phyloP scores from a whole-genome alignment of 1,140 invertebrate species.

The Euglossa dilemma region DNA sequence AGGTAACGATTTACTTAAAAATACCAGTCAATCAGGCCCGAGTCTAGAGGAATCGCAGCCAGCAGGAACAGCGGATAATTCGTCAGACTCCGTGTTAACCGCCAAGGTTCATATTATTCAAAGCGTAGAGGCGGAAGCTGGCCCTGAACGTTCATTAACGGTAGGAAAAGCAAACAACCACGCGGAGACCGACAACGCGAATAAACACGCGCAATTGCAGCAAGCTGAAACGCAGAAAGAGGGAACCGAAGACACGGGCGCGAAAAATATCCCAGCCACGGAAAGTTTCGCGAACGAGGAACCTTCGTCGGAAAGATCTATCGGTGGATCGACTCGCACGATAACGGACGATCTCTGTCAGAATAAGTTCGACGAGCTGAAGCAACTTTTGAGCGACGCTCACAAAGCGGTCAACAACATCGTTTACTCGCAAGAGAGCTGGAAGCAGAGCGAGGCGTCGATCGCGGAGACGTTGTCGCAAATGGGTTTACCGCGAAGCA shows the following conservation, averaged over 20 bases:
- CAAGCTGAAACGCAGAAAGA: background rate
- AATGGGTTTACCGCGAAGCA: too few relatives aligned
- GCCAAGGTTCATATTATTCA: constrained; percentile 36
- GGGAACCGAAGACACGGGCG: background rate
- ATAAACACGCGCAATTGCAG: background rate
- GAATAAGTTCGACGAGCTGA: constrained; percentile 74
- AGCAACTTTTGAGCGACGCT: constrained; percentile 70
- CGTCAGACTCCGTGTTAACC: background rate
- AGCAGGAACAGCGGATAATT: background rate
- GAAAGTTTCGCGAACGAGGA: background rate
- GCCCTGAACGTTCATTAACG: background rate
- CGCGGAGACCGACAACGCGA: background rate
- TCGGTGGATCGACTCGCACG: background rate
- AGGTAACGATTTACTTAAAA: constrained; percentile 24
- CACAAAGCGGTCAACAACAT: constrained; percentile 70
- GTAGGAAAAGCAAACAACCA: background rate
- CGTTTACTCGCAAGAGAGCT: constrained; percentile 67
- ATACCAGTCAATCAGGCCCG: constrained; percentile 41
- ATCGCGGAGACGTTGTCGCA: background rate
- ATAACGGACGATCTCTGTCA: constrained; percentile 67
- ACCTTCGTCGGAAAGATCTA: background rate
- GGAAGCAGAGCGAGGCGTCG: background rate
- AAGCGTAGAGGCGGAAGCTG: constrained; percentile 38
- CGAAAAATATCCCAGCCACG: background rate
- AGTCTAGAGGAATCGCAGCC: constrained; percentile 11